phyloP scores from a whole-genome alignment of 1,140 invertebrate species.

The Sipha flava region DNA sequence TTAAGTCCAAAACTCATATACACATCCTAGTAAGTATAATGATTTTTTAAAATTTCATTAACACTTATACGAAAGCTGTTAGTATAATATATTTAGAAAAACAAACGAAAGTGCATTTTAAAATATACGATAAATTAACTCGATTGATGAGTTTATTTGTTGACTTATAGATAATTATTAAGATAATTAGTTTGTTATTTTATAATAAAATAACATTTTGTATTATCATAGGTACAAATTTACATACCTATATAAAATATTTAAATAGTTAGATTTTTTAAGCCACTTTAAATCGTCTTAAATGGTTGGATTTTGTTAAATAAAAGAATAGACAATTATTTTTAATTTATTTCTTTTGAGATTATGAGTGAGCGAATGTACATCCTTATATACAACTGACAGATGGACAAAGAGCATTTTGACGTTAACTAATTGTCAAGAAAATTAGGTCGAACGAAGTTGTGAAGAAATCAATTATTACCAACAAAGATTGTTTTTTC shows the following conservation, averaged over 20 bases:
- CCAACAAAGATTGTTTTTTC: neutral
- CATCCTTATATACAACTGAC: neutral
- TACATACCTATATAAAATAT: neutral
- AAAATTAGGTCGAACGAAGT: neutral
- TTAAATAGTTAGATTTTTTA: neutral
- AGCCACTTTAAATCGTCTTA: neutral
- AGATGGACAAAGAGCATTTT: constrained; percentile 13
- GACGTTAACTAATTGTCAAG: neutral
- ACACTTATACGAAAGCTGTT: neutral
- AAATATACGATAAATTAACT: neutral
- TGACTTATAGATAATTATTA: too few relatives aligned
- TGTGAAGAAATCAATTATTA: neutral
- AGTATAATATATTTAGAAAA: neutral
- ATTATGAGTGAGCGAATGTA: neutral
- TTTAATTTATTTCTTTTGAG: neutral
- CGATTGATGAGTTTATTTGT: too few relatives aligned
- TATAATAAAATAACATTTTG: too few relatives aligned
- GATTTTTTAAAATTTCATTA: neutral
- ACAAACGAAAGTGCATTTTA: neutral
- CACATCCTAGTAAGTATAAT: neutral
- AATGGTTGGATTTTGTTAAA: neutral
- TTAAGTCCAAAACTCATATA: neutral
- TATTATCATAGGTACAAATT: too few relatives aligned
- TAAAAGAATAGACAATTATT: neutral
- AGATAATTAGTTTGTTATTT: too few relatives aligned